A percentile compares a stretch with the other conserved stretches of the same genome.
phyloP scores from a whole-genome alignment of 2,113 vertebrate species.

The Galbula dea region DNA sequence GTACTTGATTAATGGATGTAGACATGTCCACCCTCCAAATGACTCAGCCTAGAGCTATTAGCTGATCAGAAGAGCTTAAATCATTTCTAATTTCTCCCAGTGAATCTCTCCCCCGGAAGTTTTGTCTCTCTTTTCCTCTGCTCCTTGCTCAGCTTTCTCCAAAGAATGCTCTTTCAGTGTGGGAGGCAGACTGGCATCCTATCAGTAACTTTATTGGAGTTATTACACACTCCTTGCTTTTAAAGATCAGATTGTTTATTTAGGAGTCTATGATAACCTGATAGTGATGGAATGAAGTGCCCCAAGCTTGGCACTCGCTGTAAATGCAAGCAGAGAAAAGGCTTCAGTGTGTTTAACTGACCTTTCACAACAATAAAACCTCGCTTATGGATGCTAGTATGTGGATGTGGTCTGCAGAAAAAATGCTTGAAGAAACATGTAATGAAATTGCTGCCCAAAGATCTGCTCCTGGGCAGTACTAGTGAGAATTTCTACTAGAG shows the following conservation, averaged over 20 bases:
- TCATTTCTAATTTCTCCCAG: constrained; percentile 4
- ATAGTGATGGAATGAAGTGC: constrained; percentile 46
- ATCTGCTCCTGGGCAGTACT: not conserved
- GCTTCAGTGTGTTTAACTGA: not conserved
- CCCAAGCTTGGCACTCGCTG: not conserved
- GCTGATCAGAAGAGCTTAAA: constrained; percentile 16
- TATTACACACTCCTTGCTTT: constrained; percentile 11
- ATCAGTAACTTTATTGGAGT: constrained; percentile 9
- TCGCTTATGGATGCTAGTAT: not conserved
- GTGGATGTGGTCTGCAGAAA: not conserved
- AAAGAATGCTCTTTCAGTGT: constrained; percentile 9
- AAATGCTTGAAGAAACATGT: not conserved
- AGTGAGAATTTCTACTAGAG: not conserved
- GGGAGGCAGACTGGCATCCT: constrained; percentile 2
- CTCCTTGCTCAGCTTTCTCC: constrained; percentile 7
- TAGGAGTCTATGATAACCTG: constrained; percentile 8
- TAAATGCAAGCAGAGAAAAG: not conserved
- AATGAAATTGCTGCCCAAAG: not conserved
- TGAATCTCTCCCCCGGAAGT: not conserved
- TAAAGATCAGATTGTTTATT: constrained; percentile 49
- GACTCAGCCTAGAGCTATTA: constrained; percentile 13
- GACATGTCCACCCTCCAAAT: not conserved
- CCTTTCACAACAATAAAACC: not conserved
- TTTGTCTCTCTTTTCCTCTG: not conserved
- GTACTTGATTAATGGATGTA: not conserved